Conservation (phyloP, 2,888 invertebrate genomes). For the Aporophyla lueneburgensis region DNA sequence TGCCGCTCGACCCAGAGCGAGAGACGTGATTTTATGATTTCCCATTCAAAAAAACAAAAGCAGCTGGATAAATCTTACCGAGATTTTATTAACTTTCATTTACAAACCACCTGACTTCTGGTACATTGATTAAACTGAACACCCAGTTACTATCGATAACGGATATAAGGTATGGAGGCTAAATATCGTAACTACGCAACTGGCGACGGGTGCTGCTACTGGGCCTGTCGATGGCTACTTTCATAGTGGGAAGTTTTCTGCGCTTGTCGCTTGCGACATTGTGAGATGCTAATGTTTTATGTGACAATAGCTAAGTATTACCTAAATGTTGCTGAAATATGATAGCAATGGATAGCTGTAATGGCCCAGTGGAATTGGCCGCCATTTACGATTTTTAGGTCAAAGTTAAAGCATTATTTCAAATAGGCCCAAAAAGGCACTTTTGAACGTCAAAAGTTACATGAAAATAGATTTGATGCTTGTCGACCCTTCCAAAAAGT, state of each 20-base stretch:
- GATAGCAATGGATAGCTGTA: too few relatives aligned
- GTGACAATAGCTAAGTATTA: not conserved
- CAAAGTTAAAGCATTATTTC: too few relatives aligned
- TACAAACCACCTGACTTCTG: constrained; percentile 21
- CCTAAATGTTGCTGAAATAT: not conserved
- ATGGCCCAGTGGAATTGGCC: too few relatives aligned
- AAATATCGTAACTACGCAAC: constrained; percentile 47
- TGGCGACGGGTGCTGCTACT: constrained; percentile 6
- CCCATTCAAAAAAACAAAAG: too few relatives aligned
- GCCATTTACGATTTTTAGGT: too few relatives aligned
- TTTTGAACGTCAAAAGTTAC: too few relatives aligned
- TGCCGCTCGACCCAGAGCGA: too few relatives aligned
- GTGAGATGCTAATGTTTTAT: constrained; percentile 14
- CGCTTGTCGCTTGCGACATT: constrained; percentile 19
- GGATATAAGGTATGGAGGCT: constrained; percentile 39
- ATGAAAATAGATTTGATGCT: too few relatives aligned
- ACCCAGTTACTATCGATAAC: constrained; percentile 28
- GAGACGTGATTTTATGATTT: too few relatives aligned
- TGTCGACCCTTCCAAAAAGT: too few relatives aligned
- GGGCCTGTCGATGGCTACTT: constrained; percentile 16
- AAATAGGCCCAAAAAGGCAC: too few relatives aligned
- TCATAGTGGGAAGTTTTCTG: constrained; percentile 37
- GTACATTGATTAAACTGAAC: constrained; percentile 37
- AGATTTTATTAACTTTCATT: constrained; percentile 22
- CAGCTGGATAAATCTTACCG: not conserved